A percentile compares a stretch with the other conserved stretches of the same genome.
Evolutionary conservation across 2,113 vertebrate genomes (phyloP).

Genomic region (Oreochromis aureus): DNA sequence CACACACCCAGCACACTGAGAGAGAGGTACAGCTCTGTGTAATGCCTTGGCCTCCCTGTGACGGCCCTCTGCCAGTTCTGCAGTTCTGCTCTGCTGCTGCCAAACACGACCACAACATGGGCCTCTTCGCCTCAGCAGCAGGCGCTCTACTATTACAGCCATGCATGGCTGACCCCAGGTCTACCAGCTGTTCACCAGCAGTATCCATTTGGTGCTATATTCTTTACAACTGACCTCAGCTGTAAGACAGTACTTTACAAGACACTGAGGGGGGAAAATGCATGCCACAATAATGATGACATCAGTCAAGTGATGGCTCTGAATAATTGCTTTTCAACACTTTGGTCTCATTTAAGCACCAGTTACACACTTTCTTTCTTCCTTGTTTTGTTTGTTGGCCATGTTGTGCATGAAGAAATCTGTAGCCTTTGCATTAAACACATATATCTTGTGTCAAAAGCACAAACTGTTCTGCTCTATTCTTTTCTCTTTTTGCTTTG

Average conservation of each 20-base stretch:
- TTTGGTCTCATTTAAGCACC: neutral
- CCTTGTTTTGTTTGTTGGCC: neutral
- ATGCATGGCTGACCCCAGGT: slow-evolving; percentile 46
- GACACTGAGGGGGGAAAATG: neutral
- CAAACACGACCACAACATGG: slow-evolving; percentile 61
- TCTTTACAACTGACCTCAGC: slow-evolving; percentile 40
- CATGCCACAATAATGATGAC: slow-evolving; percentile 7
- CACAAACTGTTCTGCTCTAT: neutral
- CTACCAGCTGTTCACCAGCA: slow-evolving; percentile 52
- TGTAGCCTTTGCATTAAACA: neutral
- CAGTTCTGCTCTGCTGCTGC: slow-evolving; percentile 24
- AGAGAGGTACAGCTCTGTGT: neutral
- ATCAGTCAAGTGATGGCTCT: neutral
- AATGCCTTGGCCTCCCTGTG: slow-evolving; percentile 20
- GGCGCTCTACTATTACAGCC: slow-evolving; percentile 35
- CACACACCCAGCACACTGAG: neutral
- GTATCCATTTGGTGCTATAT: slow-evolving; percentile 22
- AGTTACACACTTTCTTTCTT: neutral
- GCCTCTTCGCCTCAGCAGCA: slow-evolving; percentile 39
- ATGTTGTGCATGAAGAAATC: neutral
- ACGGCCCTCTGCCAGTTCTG: neutral
- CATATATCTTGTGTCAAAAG: neutral
- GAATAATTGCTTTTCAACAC: neutral
- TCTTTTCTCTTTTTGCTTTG: neutral
- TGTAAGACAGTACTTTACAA: slow-evolving; percentile 15